These are phyloP conservation scores for Dicerorhinus sumatrensis DNA, from an alignment of 2,113 vertebrate genomes.

Conservation along the genomic window DNA sequence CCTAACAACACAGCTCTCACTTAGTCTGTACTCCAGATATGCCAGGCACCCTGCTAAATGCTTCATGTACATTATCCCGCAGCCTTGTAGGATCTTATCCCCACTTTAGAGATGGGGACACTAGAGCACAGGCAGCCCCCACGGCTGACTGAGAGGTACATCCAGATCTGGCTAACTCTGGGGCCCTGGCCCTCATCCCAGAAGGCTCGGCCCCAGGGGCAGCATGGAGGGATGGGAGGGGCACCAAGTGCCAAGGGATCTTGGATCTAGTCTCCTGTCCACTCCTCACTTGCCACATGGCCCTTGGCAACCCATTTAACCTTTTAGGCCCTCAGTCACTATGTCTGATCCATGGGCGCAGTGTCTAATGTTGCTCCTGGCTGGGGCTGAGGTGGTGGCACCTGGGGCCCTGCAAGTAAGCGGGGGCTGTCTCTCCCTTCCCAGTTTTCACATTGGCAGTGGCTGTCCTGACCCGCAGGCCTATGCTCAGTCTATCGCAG, in stretches of 20 bases:
- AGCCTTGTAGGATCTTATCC: background rate
- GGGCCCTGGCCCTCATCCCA: background rate
- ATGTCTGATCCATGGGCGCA: background rate
- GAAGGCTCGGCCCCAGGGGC: background rate
- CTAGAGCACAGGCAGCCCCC: background rate
- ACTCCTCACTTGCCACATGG: background rate
- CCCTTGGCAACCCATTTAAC: background rate
- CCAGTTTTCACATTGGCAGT: slow-evolving; percentile 88
- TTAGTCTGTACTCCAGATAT: background rate
- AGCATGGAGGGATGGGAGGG: background rate
- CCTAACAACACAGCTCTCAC: background rate
- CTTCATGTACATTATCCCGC: too few species aligned
- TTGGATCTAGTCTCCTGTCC: background rate
- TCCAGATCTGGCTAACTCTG: background rate
- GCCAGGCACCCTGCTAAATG: background rate
- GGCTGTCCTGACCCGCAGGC: slow-evolving; percentile 81
- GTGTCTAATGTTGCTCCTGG: background rate
- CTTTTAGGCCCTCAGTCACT: background rate
- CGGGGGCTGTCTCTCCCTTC: slow-evolving; percentile 40
- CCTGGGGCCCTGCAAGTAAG: background rate
- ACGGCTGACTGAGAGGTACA: background rate
- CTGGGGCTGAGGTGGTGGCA: background rate
- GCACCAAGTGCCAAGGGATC: background rate
- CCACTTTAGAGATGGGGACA: background rate
- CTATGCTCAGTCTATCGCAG: slow-evolving; percentile 83